phyloP scores from a whole-genome alignment of 2,888 invertebrate genomes.

The Plebejus anna region DNA sequence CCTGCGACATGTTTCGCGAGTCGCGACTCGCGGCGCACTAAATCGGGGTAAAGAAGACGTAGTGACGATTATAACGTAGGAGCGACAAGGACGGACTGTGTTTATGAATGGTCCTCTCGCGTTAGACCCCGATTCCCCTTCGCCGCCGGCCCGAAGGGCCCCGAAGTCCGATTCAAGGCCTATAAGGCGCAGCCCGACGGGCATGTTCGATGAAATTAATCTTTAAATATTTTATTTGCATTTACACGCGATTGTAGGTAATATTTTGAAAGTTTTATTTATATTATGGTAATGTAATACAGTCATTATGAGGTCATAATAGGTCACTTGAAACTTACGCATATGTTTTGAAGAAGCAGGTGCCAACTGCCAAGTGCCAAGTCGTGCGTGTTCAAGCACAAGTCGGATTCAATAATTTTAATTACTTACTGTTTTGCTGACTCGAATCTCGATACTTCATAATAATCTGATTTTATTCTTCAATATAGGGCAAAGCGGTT shows the following conservation, averaged over 20 bases:
- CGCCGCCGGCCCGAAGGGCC: neutral
- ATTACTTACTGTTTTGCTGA: neutral
- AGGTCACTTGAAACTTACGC: neutral
- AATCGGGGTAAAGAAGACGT: neutral
- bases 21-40: neutral
- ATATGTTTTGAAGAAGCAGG: neutral
- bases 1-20: conserved; percentile 1
- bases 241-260: neutral
- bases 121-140: neutral
- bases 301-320: neutral
- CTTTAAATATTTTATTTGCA: neutral
- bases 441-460: neutral
- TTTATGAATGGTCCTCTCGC: neutral
- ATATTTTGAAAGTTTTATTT: neutral
- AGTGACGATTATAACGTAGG: neutral
- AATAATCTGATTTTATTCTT: neutral
- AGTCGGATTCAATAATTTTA: neutral
- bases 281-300: neutral
- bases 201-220: neutral
- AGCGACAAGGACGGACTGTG: neutral
- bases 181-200: neutral
- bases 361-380: neutral
- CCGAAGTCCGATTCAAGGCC: neutral
- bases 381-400: neutral
- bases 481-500: neutral